A percentile compares a stretch with the other conserved stretches of the same genome.
These are phyloP conservation scores for Melieria omissa DNA, from an alignment of 2,888 invertebrate genomes.

Conservation along the genomic window DNA sequence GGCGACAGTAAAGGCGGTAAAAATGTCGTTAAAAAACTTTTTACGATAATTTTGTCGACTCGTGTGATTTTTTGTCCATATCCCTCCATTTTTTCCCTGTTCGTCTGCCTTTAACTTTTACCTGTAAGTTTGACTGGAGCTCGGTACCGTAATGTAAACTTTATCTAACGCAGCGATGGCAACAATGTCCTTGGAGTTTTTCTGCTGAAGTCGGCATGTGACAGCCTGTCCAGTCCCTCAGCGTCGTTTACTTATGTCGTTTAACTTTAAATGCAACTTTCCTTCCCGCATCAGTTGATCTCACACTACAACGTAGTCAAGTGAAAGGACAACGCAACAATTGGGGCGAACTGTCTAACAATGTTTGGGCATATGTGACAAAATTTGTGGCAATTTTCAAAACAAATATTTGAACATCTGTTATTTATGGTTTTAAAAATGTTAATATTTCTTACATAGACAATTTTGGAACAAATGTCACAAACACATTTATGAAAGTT, in stretches of 20 bases:
- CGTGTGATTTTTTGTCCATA: not conserved
- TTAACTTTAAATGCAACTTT: conserved; percentile 15
- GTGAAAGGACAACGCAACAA: too few relatives aligned
- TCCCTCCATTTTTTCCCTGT: not conserved
- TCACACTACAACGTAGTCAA: too few relatives aligned
- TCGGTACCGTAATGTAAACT: conserved; percentile 8
- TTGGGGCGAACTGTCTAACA: not conserved
- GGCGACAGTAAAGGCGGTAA: not conserved
- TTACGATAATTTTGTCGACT: conserved; percentile 2
- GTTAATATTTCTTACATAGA: too few relatives aligned
- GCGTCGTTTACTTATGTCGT: conserved; percentile 13
- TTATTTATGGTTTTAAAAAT: too few relatives aligned
- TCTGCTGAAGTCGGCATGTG: not conserved
- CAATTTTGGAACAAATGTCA: too few relatives aligned
- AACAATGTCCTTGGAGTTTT: not conserved
- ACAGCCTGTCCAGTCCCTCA: conserved; percentile 1
- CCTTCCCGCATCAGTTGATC: not conserved
- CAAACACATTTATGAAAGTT: too few relatives aligned
- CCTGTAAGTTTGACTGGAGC: not conserved
- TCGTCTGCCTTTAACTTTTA: not conserved
- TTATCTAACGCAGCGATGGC: not conserved
- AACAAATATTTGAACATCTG: not conserved
- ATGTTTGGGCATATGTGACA: not conserved
- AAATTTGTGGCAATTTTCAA: not conserved
- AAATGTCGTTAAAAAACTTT: not conserved